phyloP scores from a whole-genome alignment of 1,140 invertebrate genomes.

The Parapsyche elsis region DNA sequence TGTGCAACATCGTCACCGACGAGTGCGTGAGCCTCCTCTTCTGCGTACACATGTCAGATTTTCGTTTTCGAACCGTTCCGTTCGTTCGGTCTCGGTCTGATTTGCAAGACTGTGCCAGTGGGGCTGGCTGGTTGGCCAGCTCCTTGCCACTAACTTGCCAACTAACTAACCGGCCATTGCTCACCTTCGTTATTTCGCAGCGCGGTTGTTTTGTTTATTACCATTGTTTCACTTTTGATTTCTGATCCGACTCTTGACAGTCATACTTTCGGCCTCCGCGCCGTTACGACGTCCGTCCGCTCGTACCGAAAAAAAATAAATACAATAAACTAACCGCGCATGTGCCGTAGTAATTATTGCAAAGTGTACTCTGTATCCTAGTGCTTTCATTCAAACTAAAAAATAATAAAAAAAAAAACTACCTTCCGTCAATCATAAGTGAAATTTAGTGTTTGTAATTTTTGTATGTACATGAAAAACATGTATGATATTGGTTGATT shows the following conservation, averaged over 20 bases:
- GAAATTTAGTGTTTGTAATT: background rate
- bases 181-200: conserved; percentile 46
- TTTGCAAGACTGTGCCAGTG: conserved; percentile 41
- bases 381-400: no score
- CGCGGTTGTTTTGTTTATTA: conserved; percentile 30
- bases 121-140: conserved; percentile 6
- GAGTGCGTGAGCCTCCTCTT: background rate
- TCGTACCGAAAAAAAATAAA: background rate
- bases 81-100: conserved; percentile 52
- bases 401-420: no score
- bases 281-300: conserved; percentile 20
- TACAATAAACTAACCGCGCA: background rate
- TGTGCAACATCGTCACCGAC: no score
- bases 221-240: conserved; percentile 55
- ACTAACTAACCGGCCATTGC: background rate
- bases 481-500: conserved; percentile 52
- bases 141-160: background rate
- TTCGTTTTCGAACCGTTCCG: conserved; percentile 37
- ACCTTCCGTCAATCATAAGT: no score
- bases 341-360: background rate
- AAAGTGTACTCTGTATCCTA: background rate
- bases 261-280: conserved; percentile 33
- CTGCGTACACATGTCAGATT: background rate
- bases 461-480: background rate
- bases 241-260: conserved; percentile 49